A percentile compares a stretch with the other conserved stretches of the same genome.
Conservation (phyloP, 2,113 vertebrate species). For the Psephotus haematonotus region DNA sequence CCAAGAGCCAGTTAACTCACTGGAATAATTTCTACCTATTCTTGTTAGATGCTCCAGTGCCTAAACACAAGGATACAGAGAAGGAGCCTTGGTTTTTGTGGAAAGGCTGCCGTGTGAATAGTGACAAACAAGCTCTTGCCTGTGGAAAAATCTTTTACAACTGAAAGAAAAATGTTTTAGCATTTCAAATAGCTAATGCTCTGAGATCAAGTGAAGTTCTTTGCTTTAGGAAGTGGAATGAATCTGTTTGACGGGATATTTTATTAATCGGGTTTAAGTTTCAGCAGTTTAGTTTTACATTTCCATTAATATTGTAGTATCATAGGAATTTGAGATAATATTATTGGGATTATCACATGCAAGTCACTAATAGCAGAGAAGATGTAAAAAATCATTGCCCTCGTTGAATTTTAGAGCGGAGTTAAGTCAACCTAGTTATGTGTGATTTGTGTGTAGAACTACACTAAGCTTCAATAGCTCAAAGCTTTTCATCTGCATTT, state of each 20-base stretch:
- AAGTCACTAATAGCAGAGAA: conserved; percentile 36
- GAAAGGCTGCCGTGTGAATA: not conserved
- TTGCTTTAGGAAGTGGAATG: conserved; percentile 60
- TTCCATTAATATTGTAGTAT: conserved; percentile 40
- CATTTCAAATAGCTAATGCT: conserved; percentile 60
- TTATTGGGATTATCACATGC: conserved; percentile 33
- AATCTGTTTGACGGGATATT: conserved; percentile 40
- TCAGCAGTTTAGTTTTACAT: conserved; percentile 52
- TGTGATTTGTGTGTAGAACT: not conserved
- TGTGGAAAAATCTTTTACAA: conserved; percentile 15
- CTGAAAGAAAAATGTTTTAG: conserved; percentile 45
- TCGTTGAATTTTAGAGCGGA: conserved; percentile 10
- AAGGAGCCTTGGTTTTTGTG: not conserved
- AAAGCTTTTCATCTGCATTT: conserved; percentile 25
- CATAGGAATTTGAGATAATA: conserved; percentile 27
- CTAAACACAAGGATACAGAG: not conserved
- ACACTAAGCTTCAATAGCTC: not conserved
- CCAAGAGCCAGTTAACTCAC: not conserved
- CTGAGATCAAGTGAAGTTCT: conserved; percentile 34
- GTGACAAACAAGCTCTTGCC: conserved; percentile 49
- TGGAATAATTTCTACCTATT: not conserved
- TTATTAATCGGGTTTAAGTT: conserved; percentile 61
- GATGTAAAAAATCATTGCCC: conserved; percentile 57
- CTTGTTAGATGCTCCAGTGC: not conserved
- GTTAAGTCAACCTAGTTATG: conserved; percentile 27